These are phyloP conservation scores for Aptenodytes forsteri DNA, from an alignment of 2,113 vertebrate genomes.

Conservation along the genomic window DNA sequence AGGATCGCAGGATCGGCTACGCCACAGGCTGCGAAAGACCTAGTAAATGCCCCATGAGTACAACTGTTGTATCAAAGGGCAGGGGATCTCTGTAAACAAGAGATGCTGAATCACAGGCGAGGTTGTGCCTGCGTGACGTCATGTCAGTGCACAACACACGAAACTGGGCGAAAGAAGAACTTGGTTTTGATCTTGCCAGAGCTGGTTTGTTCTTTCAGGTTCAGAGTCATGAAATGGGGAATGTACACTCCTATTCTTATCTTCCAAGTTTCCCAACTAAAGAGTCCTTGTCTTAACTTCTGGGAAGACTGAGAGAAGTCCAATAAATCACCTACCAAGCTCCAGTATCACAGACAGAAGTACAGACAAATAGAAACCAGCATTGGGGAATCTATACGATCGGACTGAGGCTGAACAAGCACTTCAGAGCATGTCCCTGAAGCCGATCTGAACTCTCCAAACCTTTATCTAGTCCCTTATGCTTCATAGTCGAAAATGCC, in stretches of 20 bases:
- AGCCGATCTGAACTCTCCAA: not conserved
- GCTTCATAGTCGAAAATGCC: accelerated
- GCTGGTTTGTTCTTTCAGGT: not conserved
- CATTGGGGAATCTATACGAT: not conserved
- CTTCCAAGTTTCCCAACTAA: not conserved
- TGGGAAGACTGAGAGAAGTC: not conserved
- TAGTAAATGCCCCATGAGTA: not conserved
- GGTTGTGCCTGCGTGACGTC: accelerated
- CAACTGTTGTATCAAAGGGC: not conserved
- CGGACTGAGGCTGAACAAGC: not conserved
- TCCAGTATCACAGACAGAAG: not conserved
- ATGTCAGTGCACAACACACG: accelerated
- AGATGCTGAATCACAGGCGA: not conserved
- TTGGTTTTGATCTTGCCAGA: not conserved
- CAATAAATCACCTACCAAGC: not conserved
- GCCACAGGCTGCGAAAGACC: not conserved
- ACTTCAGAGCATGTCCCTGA: not conserved
- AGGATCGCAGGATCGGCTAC: not conserved
- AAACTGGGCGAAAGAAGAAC: not conserved
- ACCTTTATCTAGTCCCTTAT: not conserved
- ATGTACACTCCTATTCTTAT: not conserved
- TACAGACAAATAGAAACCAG: not conserved
- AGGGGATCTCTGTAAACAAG: not conserved
- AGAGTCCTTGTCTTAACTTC: not conserved
- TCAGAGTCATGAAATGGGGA: not conserved